phyloP scores from a whole-genome alignment of 2,888 invertebrate genomes.

The Lycaena phlaeas region DNA sequence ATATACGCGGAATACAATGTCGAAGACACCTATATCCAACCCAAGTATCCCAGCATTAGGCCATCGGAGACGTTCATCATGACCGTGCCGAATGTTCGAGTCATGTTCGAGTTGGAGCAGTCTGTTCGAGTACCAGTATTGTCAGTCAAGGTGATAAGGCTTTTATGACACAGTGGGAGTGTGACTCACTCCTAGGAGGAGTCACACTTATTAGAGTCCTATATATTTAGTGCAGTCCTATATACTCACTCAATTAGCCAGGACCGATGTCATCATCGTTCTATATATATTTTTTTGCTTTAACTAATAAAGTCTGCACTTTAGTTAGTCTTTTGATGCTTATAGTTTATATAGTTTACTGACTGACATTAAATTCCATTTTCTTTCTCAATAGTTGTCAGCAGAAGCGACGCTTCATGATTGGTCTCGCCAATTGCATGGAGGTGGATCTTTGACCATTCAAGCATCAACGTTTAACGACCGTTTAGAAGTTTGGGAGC shows the following conservation, averaged over 20 bases:
- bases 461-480: conserved; percentile 78
- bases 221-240: too few species aligned
- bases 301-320: too few species aligned
- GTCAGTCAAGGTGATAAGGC: conserved; percentile 50
- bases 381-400: conserved; percentile 43
- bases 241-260: too few species aligned
- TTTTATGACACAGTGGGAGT: too few species aligned
- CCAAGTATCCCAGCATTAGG: conserved; percentile 45
- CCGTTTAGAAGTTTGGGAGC: conserved; percentile 84
- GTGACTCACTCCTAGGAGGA: too few species aligned
- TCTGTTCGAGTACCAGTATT: conserved; percentile 46
- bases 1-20: conserved; percentile 36
- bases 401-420: conserved; percentile 75
- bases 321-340: too few species aligned
- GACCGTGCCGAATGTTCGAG: conserved; percentile 70
- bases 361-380: too few species aligned
- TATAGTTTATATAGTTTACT: too few species aligned
- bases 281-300: too few species aligned
- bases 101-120: conserved; percentile 77
- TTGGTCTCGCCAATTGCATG: conserved; percentile 76
- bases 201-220: too few species aligned
- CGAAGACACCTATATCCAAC: conserved; percentile 45
- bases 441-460: conserved; percentile 46
- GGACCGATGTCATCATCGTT: too few species aligned
- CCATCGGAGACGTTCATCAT: conserved; percentile 67